phyloP scores from a whole-genome alignment of 2,113 vertebrate genomes.

The Aplodontia rufa region DNA sequence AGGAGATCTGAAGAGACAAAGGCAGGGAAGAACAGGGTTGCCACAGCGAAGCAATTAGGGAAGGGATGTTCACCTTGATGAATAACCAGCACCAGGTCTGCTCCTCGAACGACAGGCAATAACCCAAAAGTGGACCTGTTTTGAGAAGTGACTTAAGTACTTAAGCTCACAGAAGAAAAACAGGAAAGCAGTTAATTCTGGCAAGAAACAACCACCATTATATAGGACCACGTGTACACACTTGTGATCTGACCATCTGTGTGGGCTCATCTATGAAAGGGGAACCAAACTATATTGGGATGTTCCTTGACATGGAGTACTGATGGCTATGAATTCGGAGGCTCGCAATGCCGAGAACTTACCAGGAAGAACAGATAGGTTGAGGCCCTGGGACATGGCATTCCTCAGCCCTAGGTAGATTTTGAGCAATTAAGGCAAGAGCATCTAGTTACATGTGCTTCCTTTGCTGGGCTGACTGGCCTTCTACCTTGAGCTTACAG shows the following conservation, averaged over 20 bases:
- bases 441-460: not conserved
- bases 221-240: not conserved
- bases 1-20: not conserved
- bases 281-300: not conserved
- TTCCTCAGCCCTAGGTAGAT: not conserved
- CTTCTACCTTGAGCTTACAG: not conserved
- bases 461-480: not conserved
- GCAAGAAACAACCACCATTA: not conserved
- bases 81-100: not conserved
- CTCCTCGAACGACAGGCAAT: not conserved
- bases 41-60: too few relatives aligned
- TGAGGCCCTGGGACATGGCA: not conserved
- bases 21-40: not conserved
- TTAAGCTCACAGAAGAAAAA: not conserved
- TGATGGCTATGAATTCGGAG: not conserved
- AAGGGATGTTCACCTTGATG: not conserved
- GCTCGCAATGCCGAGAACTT: not conserved
- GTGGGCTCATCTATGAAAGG: not conserved
- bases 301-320: not conserved
- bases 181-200: not conserved
- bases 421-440: not conserved
- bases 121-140: not conserved
- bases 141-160: not conserved
- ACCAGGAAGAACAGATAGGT: not conserved
- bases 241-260: not conserved